Evolutionary conservation across 2,113 vertebrate genomes (phyloP).

Genomic region (Dissostichus mawsoni): DNA sequence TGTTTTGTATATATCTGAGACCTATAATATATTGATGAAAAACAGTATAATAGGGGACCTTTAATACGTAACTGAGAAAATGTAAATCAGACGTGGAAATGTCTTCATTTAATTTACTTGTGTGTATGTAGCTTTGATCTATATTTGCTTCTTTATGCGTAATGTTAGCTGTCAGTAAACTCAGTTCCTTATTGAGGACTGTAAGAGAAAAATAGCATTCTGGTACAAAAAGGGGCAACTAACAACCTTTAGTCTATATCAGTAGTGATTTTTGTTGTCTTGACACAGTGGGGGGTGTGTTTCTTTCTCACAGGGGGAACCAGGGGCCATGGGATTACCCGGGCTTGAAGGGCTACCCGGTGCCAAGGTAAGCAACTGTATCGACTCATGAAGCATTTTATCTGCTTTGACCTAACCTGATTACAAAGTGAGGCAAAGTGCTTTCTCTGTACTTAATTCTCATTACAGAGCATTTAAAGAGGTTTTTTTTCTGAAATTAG

Average conservation of each 20-base stretch:
- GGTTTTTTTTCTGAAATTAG: background rate
- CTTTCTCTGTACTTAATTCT: background rate
- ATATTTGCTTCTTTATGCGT: slow-evolving; percentile 25
- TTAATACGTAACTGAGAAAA: slow-evolving; percentile 18
- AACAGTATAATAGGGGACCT: too few relatives aligned
- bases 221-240: background rate
- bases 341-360: slow-evolving; percentile 95
- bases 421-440: slow-evolving; percentile 8
- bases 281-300: slow-evolving; percentile 55
- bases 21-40: too few relatives aligned
- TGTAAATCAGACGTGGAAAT: slow-evolving; percentile 24
- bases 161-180: slow-evolving; percentile 18
- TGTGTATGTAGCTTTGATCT: slow-evolving; percentile 40
- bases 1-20: too few relatives aligned
- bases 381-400: slow-evolving; percentile 5
- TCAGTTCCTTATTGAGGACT: background rate
- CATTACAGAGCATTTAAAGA: slow-evolving; percentile 12
- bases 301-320: slow-evolving; percentile 89
- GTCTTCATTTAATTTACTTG: slow-evolving; percentile 40
- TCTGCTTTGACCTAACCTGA: slow-evolving; percentile 19
- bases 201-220: slow-evolving; percentile 21
- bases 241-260: background rate
- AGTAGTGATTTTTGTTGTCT: slow-evolving; percentile 25
- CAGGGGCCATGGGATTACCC: slow-evolving; percentile 94
- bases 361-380: slow-evolving; percentile 87